Base-by-base conservation (phyloP, 2,888 invertebrate species). In the Platypus cylindrus region DNA sequence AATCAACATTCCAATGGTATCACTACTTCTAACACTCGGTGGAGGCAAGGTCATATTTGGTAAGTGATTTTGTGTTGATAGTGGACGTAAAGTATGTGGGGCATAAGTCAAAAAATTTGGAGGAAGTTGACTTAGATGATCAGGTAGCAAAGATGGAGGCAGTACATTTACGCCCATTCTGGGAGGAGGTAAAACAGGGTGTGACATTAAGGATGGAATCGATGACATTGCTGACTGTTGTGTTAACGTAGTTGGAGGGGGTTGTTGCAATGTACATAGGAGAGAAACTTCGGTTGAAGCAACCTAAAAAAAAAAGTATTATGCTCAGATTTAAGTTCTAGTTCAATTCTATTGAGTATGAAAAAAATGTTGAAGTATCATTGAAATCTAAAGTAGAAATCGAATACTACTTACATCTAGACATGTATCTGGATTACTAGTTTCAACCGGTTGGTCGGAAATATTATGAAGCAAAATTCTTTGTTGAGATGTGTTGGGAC, bases 41-140 rank as follows among this genome's bases (percentile, higher is more conserved):
- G 66, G 66, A 36, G 67, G 67, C 29, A 65, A 52, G 42, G 63
- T 65, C 49, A 68, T 55, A 32, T 60, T 58, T 12, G 61, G 57
- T 48, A 47, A 13, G n/a, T n/a, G n/a, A n/a, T n/a, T n/a, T n/a
- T n/a, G n/a, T n/a, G n/a, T n/a, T n/a, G n/a, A n/a, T 14, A 17
- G 37, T 3, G 37, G 40, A n/a, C n/a, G n/a, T n/a, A n/a, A n/a
- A n/a, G n/a, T n/a, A n/a, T n/a, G n/a, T 7, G 59, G 59, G 17
- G 57, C 56, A 37, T 57, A 55, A 37, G 46, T 54, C 25, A 58
- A 48, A 44, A 55, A 56, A 8, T 53, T 52, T 2, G 59, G 57
- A 7, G 58, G 55, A 5, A 53, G 51, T 11, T 45, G 40, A 27
- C 49, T 50, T 17, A 51, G 34, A 30, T 43, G 38, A 32, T 41